Percentiles rank a stretch among this genome's conserved stretches.
These are phyloP conservation scores for Deroplatys truncata DNA, from an alignment of 2,888 invertebrate genomes.

Conservation along the genomic window DNA sequence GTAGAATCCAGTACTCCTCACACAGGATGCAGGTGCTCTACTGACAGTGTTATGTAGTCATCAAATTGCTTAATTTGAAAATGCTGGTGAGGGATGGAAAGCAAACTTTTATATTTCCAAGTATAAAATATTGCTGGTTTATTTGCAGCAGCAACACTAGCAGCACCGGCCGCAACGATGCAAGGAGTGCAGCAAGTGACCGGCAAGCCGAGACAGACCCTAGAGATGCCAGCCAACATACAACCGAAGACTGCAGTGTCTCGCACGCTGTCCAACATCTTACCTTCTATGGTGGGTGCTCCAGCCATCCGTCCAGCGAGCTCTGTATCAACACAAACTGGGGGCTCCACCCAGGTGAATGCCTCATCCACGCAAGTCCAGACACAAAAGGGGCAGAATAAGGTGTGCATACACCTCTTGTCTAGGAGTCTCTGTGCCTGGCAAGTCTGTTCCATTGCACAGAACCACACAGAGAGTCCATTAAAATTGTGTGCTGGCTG, in stretches of 20 bases:
- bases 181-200: constrained; percentile 26
- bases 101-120: no score
- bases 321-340: constrained; percentile 81
- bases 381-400: constrained; percentile 33
- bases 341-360: constrained; percentile 43
- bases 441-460: not conserved
- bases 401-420: constrained; percentile 25
- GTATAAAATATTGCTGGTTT: no score
- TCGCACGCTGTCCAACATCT: constrained; percentile 53
- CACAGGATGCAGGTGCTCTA: no score
- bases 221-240: constrained; percentile 47
- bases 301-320: constrained; percentile 68
- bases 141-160: constrained; percentile 1
- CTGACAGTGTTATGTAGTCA: no score
- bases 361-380: constrained; percentile 41
- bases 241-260: constrained; percentile 47
- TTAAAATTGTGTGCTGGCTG: no score
- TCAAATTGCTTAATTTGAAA: no score
- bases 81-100: no score
- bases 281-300: constrained; percentile 53
- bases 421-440: not conserved
- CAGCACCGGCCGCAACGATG: constrained; percentile 24
- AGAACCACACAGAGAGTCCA: no score
- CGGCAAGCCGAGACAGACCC: constrained; percentile 48
- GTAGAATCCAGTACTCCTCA: no score